phyloP scores from a whole-genome alignment of 1,140 invertebrate species.

The Hormaphis cornu region DNA sequence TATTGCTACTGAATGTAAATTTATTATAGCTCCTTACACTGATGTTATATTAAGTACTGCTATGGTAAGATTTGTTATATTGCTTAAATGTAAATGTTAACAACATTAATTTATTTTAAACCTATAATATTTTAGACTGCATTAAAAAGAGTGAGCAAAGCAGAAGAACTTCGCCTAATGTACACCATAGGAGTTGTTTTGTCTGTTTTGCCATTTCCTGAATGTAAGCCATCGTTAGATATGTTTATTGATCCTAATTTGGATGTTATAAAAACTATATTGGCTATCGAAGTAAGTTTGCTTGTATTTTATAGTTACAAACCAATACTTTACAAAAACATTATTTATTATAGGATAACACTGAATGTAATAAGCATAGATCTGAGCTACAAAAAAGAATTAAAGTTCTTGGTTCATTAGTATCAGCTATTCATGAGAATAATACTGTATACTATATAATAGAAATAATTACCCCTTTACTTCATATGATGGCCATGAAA shows the following conservation, averaged over 20 bases:
- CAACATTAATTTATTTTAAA: not conserved
- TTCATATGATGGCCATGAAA: not conserved
- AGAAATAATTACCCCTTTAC: not conserved
- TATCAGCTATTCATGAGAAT: constrained; percentile 18
- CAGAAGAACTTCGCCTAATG: constrained; percentile 20
- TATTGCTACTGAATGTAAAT: constrained; percentile 65
- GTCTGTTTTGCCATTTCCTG: constrained; percentile 7
- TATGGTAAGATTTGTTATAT: constrained; percentile 45
- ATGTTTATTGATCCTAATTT: constrained; percentile 10
- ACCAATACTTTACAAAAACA: not conserved
- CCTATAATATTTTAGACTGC: not conserved
- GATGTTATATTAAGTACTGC: constrained; percentile 57
- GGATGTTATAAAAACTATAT: constrained; percentile 3
- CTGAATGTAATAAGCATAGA: constrained; percentile 6
- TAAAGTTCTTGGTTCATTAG: constrained; percentile 17
- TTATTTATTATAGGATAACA: not conserved
- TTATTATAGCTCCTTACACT: constrained; percentile 60
- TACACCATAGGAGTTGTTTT: constrained; percentile 25
- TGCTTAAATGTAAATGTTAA: not conserved
- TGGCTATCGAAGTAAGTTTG: constrained; percentile 2
- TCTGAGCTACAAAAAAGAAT: constrained; percentile 5
- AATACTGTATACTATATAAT: constrained; percentile 3
- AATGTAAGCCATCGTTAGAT: constrained; percentile 11
- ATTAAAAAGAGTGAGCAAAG: constrained; percentile 8
- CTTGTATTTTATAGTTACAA: not conserved